Conservation (phyloP, 1,140 invertebrate species). For the Bursaphelenchus mucronatus region DNA sequence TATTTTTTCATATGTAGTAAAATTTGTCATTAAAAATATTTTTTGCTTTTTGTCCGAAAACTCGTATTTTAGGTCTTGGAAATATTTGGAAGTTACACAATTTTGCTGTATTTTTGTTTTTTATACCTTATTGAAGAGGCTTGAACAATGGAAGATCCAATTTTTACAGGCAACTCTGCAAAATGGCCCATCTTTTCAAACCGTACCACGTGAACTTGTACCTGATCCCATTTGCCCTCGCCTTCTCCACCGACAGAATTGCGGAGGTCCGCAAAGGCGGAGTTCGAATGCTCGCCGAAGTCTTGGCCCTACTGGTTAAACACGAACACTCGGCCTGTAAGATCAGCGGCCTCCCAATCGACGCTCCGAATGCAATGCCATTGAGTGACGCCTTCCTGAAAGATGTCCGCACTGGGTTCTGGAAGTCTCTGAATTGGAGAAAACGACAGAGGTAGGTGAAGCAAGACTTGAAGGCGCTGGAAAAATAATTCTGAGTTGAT, state of each 20-base stretch:
- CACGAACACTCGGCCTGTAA: constrained; percentile 7
- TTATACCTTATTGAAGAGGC: no score
- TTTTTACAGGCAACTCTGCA: constrained; percentile 13
- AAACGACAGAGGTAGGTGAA: constrained; percentile 10
- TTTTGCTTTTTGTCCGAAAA: no score
- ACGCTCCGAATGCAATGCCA: background rate
- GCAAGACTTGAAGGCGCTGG: no score
- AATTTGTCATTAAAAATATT: no score
- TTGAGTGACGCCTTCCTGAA: background rate
- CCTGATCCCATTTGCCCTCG: constrained; percentile 12
- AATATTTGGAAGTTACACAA: no score
- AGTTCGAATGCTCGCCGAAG: constrained; percentile 1
- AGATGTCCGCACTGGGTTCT: constrained; percentile 4
- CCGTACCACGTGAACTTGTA: constrained; percentile 12
- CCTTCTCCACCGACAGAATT: constrained; percentile 5
- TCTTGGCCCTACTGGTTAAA: background rate
- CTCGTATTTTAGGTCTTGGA: no score
- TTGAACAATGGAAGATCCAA: background rate
- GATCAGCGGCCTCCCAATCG: constrained; percentile 1
- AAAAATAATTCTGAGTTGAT: no score
- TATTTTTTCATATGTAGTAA: no score
- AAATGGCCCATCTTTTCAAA: background rate
- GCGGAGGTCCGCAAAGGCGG: constrained; percentile 3
- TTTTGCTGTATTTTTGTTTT: no score
- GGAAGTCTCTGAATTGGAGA: constrained; percentile 13